Conservation (phyloP, 2,888 invertebrate genomes). For the Chaetogeoica ovagalla region DNA sequence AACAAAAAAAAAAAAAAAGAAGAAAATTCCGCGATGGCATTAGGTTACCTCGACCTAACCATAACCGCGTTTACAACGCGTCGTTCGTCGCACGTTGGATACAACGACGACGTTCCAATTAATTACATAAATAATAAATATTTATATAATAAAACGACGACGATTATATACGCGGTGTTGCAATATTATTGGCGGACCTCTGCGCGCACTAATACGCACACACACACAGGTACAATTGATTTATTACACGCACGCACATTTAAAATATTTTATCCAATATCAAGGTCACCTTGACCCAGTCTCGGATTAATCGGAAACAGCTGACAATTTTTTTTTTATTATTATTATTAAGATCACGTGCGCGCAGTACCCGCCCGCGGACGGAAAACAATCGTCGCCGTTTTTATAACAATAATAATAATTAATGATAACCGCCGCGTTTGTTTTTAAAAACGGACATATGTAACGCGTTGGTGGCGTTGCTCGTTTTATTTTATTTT, state of each 20-base stretch:
- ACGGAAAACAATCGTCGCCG: not conserved
- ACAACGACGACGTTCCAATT: not conserved
- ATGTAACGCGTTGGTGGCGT: no score
- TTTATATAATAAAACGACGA: no score
- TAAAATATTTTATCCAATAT: slow-evolving; percentile 10
- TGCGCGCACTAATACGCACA: not conserved
- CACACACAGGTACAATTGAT: not conserved
- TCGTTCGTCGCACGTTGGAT: no score
- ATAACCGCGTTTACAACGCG: no score
- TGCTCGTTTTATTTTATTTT: no score
- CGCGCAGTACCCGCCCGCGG: no score
- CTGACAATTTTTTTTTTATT: not conserved
- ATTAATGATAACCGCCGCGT: no score
- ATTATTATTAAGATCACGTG: slow-evolving; percentile 21
- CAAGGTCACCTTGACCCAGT: slow-evolving; percentile 45
- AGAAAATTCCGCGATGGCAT: no score
- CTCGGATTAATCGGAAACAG: slow-evolving; percentile 25
- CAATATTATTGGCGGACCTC: slow-evolving; percentile 1
- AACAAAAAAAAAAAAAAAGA: no score
- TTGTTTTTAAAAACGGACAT: no score
- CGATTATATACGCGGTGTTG: not conserved
- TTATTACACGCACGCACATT: not conserved
- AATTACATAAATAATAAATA: not conserved
- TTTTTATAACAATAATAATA: not conserved
- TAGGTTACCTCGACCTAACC: no score